phyloP scores from a whole-genome alignment of 2,113 vertebrate species.

The Choloepus hoffmanni region DNA sequence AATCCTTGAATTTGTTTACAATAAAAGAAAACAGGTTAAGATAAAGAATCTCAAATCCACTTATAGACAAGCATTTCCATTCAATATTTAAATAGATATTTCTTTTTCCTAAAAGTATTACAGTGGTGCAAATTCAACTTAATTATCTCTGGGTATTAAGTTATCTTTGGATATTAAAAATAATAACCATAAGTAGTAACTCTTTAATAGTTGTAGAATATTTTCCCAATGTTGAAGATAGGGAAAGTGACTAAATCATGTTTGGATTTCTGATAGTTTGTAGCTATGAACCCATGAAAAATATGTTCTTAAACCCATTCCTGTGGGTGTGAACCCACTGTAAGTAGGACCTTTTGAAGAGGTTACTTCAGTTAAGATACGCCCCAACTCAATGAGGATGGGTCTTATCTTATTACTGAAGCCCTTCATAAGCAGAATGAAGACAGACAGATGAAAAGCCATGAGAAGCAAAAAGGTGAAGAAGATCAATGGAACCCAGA shows the following conservation, averaged over 20 bases:
- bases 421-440: too few relatives aligned
- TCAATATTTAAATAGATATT: background rate
- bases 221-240: background rate
- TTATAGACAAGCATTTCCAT: background rate
- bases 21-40: background rate
- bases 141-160: background rate
- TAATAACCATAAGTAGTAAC: background rate
- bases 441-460: too few relatives aligned
- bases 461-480: too few relatives aligned
- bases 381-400: too few relatives aligned
- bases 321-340: too few relatives aligned
- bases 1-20: background rate
- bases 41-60: background rate
- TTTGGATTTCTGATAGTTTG: background rate
- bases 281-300: too few relatives aligned
- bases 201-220: background rate
- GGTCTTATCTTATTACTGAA: too few relatives aligned
- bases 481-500: too few relatives aligned
- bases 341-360: too few relatives aligned
- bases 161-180: background rate
- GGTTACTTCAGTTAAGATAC: too few relatives aligned
- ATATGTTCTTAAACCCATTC: too few relatives aligned
- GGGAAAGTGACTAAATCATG: background rate
- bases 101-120: background rate
- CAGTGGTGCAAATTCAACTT: background rate